Evolutionary conservation across 2,888 invertebrate species (phyloP).

Genomic region (Emmelina monodactyla): DNA sequence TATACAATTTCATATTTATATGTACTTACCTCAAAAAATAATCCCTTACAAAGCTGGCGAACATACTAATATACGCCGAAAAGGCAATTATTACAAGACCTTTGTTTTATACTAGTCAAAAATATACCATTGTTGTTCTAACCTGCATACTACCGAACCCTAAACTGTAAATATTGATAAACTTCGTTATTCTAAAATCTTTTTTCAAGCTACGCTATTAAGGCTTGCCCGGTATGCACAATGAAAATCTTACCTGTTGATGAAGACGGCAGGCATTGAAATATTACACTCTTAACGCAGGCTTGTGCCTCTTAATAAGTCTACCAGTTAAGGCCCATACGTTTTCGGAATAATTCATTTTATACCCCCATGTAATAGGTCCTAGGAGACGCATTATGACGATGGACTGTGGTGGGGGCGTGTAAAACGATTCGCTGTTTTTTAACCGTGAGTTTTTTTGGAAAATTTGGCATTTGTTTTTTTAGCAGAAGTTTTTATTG

Average conservation of each 20-base stretch:
- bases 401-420: not conserved
- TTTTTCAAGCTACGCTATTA: not conserved
- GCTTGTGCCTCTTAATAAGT: conserved; percentile 28
- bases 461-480: too few relatives aligned
- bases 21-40: too few relatives aligned
- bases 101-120: too few relatives aligned
- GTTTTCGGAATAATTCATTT: not conserved
- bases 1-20: too few relatives aligned
- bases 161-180: too few relatives aligned
- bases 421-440: not conserved
- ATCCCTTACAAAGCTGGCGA: too few relatives aligned
- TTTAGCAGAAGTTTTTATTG: too few relatives aligned
- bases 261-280: conserved; percentile 28
- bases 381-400: not conserved
- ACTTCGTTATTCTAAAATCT: not conserved
- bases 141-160: too few relatives aligned
- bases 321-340: conserved; percentile 21
- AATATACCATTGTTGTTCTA: too few relatives aligned
- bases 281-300: conserved; percentile 29
- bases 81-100: too few relatives aligned
- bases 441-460: too few relatives aligned
- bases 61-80: too few relatives aligned
- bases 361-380: not conserved
- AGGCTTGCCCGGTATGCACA: not conserved
- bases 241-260: conserved; percentile 33